Percentiles rank a stretch among this genome's conserved stretches.
Evolutionary conservation across 2,888 invertebrate species (phyloP).

Genomic region (Perizoma flavofasciatum): DNA sequence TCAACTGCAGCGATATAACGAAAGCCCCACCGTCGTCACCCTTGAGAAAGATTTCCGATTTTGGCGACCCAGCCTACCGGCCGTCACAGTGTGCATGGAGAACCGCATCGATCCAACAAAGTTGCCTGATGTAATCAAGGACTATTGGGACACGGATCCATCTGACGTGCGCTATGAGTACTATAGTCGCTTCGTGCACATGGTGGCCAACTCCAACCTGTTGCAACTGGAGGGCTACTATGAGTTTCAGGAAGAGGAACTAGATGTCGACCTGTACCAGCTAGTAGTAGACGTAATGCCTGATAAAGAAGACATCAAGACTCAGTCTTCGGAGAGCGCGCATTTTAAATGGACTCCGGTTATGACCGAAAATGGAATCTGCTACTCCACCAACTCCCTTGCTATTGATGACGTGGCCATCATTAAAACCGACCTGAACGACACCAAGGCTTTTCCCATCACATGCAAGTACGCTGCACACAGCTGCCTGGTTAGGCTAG

Average conservation of each 20-base stretch:
- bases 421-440: conserved; percentile 46
- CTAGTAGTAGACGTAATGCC: conserved; percentile 78
- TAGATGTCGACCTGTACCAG: conserved; percentile 64
- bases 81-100: conserved; percentile 81
- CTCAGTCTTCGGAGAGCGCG: conserved; percentile 70
- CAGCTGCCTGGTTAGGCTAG: conserved; percentile 62
- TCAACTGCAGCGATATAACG: conserved; percentile 82
- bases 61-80: conserved; percentile 85
- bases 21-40: conserved; percentile 86
- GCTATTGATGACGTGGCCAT: conserved; percentile 76
- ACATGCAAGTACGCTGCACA: conserved; percentile 62
- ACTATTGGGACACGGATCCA: conserved; percentile 55
- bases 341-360: conserved; percentile 72
- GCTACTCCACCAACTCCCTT: conserved; percentile 86
- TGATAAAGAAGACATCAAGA: conserved; percentile 60
- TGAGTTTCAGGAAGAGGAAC: conserved; percentile 57
- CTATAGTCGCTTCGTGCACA: conserved; percentile 64
- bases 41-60: conserved; percentile 85
- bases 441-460: conserved; percentile 50
- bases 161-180: conserved; percentile 58
- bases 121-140: conserved; percentile 54
- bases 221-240: conserved; percentile 61
- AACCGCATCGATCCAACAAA: conserved; percentile 59
- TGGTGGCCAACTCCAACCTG: conserved; percentile 67
- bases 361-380: conserved; percentile 87